These are phyloP conservation scores for Pseudomyrmex pallidus DNA, from an alignment of 1,140 invertebrate genomes.

Conservation along the genomic window DNA sequence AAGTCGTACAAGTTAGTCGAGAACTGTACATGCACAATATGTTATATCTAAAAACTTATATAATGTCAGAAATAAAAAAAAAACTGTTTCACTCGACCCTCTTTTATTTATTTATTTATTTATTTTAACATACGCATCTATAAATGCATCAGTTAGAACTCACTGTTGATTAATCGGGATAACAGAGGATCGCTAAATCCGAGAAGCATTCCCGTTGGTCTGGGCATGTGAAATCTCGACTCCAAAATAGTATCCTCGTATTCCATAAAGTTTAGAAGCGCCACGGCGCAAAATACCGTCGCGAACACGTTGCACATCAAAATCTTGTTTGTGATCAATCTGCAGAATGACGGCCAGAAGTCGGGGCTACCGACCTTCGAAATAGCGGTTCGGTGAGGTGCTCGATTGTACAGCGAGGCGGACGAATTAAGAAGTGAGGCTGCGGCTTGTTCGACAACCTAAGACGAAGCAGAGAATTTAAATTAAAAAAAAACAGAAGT, in stretches of 20 bases:
- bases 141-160: conserved; percentile 15
- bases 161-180: conserved; percentile 84
- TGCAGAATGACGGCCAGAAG: conserved; percentile 86
- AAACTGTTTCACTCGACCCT: not conserved
- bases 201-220: conserved; percentile 83
- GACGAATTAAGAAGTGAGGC: conserved; percentile 81
- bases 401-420: conserved; percentile 49
- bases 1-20: not conserved
- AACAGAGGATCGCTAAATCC: conserved; percentile 86
- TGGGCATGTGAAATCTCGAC: conserved; percentile 86
- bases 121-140: not conserved
- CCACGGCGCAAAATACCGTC: conserved; percentile 86
- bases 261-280: conserved; percentile 85
- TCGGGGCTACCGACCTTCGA: conserved; percentile 77
- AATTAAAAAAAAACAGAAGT: no score
- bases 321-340: conserved; percentile 87
- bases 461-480: not conserved
- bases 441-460: conserved; percentile 86
- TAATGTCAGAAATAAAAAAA: no score
- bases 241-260: conserved; percentile 87
- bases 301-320: conserved; percentile 87
- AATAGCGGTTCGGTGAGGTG: conserved; percentile 50
- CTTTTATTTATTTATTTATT: not conserved
- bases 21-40: not conserved
- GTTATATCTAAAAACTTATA: not conserved